These are phyloP conservation scores for Panopea generosa DNA, from an alignment of 2,888 invertebrate genomes.

Conservation along the genomic window DNA sequence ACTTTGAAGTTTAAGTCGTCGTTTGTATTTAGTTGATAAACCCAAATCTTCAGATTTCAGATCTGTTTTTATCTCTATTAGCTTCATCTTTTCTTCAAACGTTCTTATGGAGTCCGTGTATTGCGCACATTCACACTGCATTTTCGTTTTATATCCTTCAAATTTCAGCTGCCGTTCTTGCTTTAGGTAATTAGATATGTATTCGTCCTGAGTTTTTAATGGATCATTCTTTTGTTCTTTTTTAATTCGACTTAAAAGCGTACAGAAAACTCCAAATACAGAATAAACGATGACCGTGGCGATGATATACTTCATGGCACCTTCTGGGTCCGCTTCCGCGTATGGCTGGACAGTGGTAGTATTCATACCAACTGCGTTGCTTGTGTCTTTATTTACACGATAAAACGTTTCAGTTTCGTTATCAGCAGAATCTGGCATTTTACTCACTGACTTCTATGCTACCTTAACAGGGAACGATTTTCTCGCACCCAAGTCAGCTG, in stretches of 20 bases:
- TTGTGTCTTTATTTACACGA: too few species aligned
- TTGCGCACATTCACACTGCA: slow-evolving; percentile 33
- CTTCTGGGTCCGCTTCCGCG: slow-evolving; percentile 57
- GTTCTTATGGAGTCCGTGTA: slow-evolving; percentile 35
- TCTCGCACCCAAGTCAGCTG: too few species aligned
- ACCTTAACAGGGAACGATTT: too few species aligned
- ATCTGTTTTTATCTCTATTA: slow-evolving; percentile 28
- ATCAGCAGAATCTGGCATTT: too few species aligned
- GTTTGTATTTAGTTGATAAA: background rate
- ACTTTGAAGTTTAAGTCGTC: slow-evolving; percentile 7
- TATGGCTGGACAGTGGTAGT: too few species aligned
- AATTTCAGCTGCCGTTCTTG: slow-evolving; percentile 26
- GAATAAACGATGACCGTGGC: slow-evolving; percentile 72
- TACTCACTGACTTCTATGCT: too few species aligned
- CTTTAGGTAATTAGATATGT: slow-evolving; percentile 41
- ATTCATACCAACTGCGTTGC: too few species aligned
- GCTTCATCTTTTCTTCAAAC: slow-evolving; percentile 40
- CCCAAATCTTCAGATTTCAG: slow-evolving; percentile 24
- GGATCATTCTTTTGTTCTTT: background rate
- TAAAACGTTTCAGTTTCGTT: too few species aligned
- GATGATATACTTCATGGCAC: slow-evolving; percentile 73
- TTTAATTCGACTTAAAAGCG: slow-evolving; percentile 23
- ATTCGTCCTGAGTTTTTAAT: slow-evolving; percentile 31
- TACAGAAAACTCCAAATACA: slow-evolving; percentile 69
- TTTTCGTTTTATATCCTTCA: slow-evolving; percentile 43